Percentiles rank a stretch among this genome's conserved stretches.
phyloP scores from a whole-genome alignment of 1,140 invertebrate genomes.

The Zaprionus tsacasi region DNA sequence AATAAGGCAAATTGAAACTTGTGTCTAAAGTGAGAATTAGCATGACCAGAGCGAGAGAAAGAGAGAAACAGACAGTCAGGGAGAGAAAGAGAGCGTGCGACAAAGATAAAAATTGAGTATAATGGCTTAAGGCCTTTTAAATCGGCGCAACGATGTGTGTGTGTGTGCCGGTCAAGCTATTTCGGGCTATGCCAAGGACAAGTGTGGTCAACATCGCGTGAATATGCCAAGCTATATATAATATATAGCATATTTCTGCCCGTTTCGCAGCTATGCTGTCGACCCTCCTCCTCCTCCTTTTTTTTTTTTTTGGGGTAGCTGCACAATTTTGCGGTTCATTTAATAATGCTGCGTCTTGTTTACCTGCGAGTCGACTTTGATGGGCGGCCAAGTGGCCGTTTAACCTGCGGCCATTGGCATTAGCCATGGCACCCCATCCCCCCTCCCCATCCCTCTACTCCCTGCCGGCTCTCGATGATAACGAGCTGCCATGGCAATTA shows the following conservation, averaged over 20 bases:
- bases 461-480: constrained; percentile 54
- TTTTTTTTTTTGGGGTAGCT: constrained; percentile 46
- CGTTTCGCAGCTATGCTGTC: not conserved
- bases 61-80: not conserved
- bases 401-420: constrained; percentile 69
- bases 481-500: constrained; percentile 81
- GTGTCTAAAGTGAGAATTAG: constrained; percentile 42
- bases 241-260: constrained; percentile 19
- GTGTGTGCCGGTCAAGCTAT: constrained; percentile 13
- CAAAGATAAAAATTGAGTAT: constrained; percentile 40
- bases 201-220: constrained; percentile 32
- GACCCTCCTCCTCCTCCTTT: not conserved
- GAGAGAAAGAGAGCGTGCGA: not conserved
- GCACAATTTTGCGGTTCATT: constrained; percentile 82
- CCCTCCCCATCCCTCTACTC: not conserved
- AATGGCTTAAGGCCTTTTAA: constrained; percentile 55
- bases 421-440: constrained; percentile 34
- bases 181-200: constrained; percentile 41
- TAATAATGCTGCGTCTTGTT: constrained; percentile 78
- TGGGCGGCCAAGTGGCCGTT: constrained; percentile 43
- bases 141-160: constrained; percentile 25
- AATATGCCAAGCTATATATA: constrained; percentile 73
- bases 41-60: constrained; percentile 10
- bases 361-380: constrained; percentile 56
- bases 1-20: constrained; percentile 57